Evolutionary conservation across 1,140 invertebrate genomes (phyloP), one percentile per base, ranked within the genome.

Genomic region (Platyura marginata): DNA sequence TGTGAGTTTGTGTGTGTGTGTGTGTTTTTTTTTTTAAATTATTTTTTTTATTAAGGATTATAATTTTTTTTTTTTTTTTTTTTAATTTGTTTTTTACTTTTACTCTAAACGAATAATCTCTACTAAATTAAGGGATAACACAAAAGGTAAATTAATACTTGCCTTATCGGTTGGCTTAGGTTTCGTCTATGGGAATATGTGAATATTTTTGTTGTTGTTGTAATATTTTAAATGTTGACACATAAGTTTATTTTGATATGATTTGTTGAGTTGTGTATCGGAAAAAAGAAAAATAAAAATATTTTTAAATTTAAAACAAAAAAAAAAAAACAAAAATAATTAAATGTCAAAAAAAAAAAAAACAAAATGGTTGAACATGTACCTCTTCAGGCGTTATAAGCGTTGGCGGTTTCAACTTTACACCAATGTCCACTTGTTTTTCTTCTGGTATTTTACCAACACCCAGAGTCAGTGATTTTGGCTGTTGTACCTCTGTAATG

Each of bases 401-500:
- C 16, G 18, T 18, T 6, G 36, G 36, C 10, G 57, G 57, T 41
- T 57, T 58, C 3, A 63, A 48, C 1, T 23, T 46, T 13, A 50
- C 50, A 2, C 44, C 45, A 34, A 54, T 55, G 16, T 48, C 47
- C n/a, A 40, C 44, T 6, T 52, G 44, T 20, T 48, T 47, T n/a
- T 59, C 55, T 21, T 50, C 46, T 2, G 52, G 50, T 15, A 60
- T 43, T 48, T 59, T 60, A 21, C 58, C 58, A 43, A 57, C 58
- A 15, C 58, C 58, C 20, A 57, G 34, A 39, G 53, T 55, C 3
- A 60, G 23, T 13, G 43, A 32, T 21, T 48, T 56, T 18, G 50
- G 47, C 29, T 54, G 40, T 13, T 60, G 53, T 10, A 40, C 18
- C 4, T 44, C 13, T 15, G 47, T 29, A 21, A 49, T 42, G 15